These are phyloP conservation scores for Alexandromys fortis DNA, from an alignment of 2,113 vertebrate species.

Conservation along the genomic window DNA sequence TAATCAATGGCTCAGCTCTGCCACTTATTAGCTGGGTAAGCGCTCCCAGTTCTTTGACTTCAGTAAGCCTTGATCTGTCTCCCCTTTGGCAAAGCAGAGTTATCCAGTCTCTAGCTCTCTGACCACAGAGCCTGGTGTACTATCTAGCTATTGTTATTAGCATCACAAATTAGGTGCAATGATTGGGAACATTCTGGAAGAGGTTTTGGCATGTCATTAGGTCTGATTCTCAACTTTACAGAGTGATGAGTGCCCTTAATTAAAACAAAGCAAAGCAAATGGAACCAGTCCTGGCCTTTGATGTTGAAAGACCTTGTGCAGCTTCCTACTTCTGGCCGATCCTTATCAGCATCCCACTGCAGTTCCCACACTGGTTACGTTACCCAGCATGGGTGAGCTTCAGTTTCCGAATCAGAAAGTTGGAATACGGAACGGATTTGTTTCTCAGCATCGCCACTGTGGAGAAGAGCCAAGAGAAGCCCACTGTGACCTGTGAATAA, in stretches of 20 bases:
- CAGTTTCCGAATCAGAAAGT: background rate
- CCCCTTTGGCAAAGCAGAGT: background rate
- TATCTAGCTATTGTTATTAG: background rate
- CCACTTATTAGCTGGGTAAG: background rate
- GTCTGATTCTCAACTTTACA: background rate
- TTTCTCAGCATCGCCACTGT: background rate
- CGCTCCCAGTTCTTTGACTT: background rate
- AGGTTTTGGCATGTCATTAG: background rate
- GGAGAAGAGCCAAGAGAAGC: background rate
- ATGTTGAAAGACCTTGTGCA: background rate
- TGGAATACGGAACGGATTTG: background rate
- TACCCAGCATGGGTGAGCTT: background rate
- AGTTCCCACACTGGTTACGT: background rate
- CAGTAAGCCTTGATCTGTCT: background rate
- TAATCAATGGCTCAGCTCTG: background rate
- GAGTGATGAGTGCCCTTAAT: background rate
- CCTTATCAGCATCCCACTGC: background rate
- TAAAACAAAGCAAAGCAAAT: background rate
- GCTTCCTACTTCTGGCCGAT: background rate
- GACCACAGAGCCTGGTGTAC: background rate
- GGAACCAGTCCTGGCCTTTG: background rate
- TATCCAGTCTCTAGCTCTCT: background rate
- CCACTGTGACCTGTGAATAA: background rate
- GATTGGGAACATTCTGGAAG: slow-evolving; percentile 4
- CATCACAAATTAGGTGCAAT: background rate